Conservation (phyloP, 2,888 invertebrate genomes). For the Lithophane socia region DNA sequence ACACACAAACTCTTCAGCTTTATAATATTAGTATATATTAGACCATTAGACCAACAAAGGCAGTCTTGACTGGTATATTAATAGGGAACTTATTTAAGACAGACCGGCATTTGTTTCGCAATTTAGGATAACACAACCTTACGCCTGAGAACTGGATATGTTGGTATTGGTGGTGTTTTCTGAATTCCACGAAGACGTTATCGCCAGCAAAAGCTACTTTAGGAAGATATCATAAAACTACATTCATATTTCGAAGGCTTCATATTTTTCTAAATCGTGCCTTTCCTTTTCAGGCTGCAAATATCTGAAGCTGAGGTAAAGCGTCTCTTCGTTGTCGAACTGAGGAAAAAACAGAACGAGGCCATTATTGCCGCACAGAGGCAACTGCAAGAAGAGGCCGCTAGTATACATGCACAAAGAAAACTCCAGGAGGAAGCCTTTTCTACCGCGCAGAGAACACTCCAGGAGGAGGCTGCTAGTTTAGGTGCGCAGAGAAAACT, state of each 20-base stretch:
- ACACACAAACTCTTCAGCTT: too few species aligned
- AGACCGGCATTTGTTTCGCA: too few species aligned
- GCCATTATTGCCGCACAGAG: background rate
- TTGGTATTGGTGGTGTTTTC: too few species aligned
- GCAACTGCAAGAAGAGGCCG: conserved; percentile 1
- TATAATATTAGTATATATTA: too few species aligned
- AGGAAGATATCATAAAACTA: background rate
- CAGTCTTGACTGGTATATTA: too few species aligned
- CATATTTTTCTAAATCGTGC: background rate
- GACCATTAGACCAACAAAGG: too few species aligned
- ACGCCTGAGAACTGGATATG: too few species aligned
- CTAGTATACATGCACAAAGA: background rate
- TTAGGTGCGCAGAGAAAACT: background rate
- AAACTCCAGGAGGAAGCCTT: background rate
- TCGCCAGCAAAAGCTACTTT: too few species aligned
- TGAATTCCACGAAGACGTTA: too few species aligned
- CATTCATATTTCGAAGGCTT: background rate
- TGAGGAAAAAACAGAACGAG: background rate
- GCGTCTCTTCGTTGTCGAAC: background rate
- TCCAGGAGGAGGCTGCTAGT: background rate
- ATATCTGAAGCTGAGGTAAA: background rate
- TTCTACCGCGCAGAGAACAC: background rate
- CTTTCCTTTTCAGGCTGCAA: conserved; percentile 4
- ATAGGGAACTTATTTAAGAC: too few species aligned
- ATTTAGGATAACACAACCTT: too few species aligned